A percentile compares a stretch with the other conserved stretches of the same genome.
Evolutionary conservation across 2,797 vertebrate species (phyloP).

Genomic region (Choloepus didactylus): DNA sequence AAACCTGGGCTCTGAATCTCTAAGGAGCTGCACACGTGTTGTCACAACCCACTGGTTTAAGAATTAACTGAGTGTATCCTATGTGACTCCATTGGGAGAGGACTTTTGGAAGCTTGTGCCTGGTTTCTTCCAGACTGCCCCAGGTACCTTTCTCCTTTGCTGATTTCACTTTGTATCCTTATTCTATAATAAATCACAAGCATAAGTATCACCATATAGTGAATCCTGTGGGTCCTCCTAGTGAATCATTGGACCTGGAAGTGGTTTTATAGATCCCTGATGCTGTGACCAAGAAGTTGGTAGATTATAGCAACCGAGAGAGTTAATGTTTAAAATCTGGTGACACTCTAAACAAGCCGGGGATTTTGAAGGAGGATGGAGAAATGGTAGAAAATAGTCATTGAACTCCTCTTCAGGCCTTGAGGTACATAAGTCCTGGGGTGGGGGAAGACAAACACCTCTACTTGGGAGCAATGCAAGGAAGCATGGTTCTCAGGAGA

Average conservation of each 20-base stretch:
- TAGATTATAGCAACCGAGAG: not conserved
- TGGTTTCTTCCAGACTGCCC: not conserved
- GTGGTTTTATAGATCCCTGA: not conserved
- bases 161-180: conserved; percentile 38
- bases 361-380: not conserved
- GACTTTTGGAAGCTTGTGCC: not conserved
- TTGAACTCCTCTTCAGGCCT: not conserved
- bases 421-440: not conserved
- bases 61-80: not conserved
- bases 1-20: not conserved
- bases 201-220: not conserved
- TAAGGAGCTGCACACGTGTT: not conserved
- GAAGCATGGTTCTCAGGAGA: not conserved
- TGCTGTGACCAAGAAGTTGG: not conserved
- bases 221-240: not conserved
- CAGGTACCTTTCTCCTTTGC: not conserved
- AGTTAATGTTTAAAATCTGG: not conserved
- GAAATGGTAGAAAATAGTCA: conserved; percentile 5
- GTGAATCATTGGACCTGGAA: not conserved
- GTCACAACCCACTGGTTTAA: not conserved
- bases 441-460: not conserved
- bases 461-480: not conserved
- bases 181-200: not conserved
- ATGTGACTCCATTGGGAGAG: not conserved
- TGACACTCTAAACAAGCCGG: not conserved